Conservation (phyloP, 2,888 invertebrate genomes). For the Taphrorychus bicolor region DNA sequence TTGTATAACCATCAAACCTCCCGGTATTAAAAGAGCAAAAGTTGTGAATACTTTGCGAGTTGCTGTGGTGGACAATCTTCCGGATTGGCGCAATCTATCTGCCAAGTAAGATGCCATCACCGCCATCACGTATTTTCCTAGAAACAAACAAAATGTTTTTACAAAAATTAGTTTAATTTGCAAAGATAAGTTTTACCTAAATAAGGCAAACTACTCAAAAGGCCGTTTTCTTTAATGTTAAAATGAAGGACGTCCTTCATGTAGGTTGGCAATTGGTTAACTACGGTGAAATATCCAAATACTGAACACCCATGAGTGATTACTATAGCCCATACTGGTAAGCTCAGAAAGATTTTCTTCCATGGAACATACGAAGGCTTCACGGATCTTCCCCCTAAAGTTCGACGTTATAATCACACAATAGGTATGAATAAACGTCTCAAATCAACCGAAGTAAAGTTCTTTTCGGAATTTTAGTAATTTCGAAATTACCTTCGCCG, state of each 20-base stretch:
- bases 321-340: slow-evolving; percentile 86
- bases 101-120: slow-evolving; percentile 76
- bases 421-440: background rate
- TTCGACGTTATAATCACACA: background rate
- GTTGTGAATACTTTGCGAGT: slow-evolving; percentile 75
- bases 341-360: slow-evolving; percentile 71
- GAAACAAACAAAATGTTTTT: slow-evolving; percentile 42
- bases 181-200: too few species aligned
- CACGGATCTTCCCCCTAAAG: slow-evolving; percentile 45
- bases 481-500: slow-evolving; percentile 49
- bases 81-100: slow-evolving; percentile 72
- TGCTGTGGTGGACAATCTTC: slow-evolving; percentile 74
- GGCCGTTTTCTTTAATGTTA: slow-evolving; percentile 84
- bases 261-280: slow-evolving; percentile 87
- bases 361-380: slow-evolving; percentile 73
- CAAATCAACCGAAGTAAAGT: too few species aligned
- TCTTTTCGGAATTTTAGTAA: too few species aligned
- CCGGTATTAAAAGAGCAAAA: slow-evolving; percentile 70
- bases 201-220: slow-evolving; percentile 85
- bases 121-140: slow-evolving; percentile 79
- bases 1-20: slow-evolving; percentile 77
- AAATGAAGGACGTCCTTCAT: slow-evolving; percentile 81
- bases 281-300: slow-evolving; percentile 87
- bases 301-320: slow-evolving; percentile 84
- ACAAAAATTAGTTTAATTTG: too few species aligned